These are phyloP conservation scores for Tympanoctomys barrerae DNA, from an alignment of 2,797 vertebrate genomes.

Conservation along the genomic window DNA sequence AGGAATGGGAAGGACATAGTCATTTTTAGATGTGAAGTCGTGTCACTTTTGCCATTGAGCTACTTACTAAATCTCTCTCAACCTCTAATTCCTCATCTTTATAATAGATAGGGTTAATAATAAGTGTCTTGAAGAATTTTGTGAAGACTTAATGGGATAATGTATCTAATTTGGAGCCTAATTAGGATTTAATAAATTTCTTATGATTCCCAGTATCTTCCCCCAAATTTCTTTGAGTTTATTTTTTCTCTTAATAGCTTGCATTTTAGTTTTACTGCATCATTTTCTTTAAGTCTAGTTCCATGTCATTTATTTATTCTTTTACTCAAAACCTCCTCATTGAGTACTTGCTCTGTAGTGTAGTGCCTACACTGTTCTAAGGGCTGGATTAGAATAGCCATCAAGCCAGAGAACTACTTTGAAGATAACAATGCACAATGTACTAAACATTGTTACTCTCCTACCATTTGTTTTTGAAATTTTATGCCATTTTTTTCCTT, in stretches of 20 bases:
- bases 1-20: not conserved
- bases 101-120: constrained; percentile 39
- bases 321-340: not conserved
- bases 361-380: not conserved
- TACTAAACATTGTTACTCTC: too few relatives aligned
- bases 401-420: not conserved
- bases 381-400: not conserved
- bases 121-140: constrained; percentile 42
- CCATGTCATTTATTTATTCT: not conserved
- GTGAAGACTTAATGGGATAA: constrained; percentile 39
- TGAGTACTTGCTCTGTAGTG: not conserved
- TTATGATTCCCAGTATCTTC: not conserved
- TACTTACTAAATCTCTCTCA: constrained; percentile 11
- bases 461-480: too few relatives aligned
- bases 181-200: constrained; percentile 45
- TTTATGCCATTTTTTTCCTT: too few relatives aligned
- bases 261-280: constrained; percentile 15
- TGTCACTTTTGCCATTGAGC: not conserved
- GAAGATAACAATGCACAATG: too few relatives aligned
- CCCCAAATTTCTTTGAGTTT: not conserved
- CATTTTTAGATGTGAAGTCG: constrained; percentile 7
- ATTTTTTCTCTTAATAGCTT: constrained; percentile 47
- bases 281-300: constrained; percentile 32
- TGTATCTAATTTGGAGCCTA: not conserved
- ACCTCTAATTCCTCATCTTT: not conserved